A percentile compares a stretch with the other conserved stretches of the same genome.
phyloP scores from a whole-genome alignment of 2,888 invertebrate genomes.

The Trichogramma evanescens region DNA sequence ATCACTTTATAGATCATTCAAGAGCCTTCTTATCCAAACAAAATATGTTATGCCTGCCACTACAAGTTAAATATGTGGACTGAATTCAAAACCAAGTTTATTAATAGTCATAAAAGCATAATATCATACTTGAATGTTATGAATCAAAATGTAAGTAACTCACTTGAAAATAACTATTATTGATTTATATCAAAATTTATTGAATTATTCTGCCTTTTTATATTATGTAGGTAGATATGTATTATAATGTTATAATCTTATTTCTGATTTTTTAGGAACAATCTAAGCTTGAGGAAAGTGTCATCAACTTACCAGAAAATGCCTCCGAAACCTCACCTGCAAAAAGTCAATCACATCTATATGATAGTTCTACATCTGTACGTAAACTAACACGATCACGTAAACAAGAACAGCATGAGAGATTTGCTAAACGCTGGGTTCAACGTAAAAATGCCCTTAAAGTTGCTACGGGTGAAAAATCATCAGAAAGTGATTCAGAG shows the following conservation, averaged over 20 bases:
- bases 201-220: neutral
- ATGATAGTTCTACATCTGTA: too few species aligned
- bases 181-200: neutral
- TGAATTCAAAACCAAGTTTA: conserved; percentile 40
- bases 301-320: too few species aligned
- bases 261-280: conserved; percentile 4
- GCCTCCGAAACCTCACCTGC: too few species aligned
- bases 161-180: neutral
- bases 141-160: conserved; percentile 18
- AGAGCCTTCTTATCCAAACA: conserved; percentile 33
- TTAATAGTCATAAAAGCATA: conserved; percentile 29
- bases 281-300: neutral
- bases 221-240: too few species aligned
- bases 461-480: conserved; percentile 38
- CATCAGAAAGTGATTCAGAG: conserved; percentile 41
- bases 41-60: conserved; percentile 40
- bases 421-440: conserved; percentile 43
- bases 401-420: conserved; percentile 28
- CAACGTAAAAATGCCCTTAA: conserved; percentile 42
- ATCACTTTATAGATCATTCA: conserved; percentile 31
- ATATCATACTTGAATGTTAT: conserved; percentile 8
- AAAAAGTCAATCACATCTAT: too few species aligned
- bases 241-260: neutral
- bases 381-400: too few species aligned
- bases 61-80: conserved; percentile 43